These are phyloP conservation scores for Kryptolebias ocellatus DNA, from an alignment of 2,797 vertebrate genomes.

Conservation along the genomic window DNA sequence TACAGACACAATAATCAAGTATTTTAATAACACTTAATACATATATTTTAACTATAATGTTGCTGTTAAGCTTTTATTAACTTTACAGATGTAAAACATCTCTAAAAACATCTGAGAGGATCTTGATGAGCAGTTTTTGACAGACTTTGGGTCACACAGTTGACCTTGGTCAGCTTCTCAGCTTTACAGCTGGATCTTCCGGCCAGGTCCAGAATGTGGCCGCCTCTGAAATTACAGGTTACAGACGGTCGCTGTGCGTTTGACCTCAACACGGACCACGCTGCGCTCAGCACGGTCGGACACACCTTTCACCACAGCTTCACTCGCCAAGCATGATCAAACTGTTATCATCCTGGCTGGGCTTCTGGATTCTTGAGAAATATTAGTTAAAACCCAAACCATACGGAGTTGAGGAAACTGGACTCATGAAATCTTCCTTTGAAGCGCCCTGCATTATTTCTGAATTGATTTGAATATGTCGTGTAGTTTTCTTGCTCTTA, in stretches of 20 bases:
- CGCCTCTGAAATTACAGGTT: slow-evolving; percentile 67
- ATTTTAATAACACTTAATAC: not conserved
- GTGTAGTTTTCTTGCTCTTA: too few relatives aligned
- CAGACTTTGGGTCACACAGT: slow-evolving; percentile 13
- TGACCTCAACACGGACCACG: slow-evolving; percentile 44
- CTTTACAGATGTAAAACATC: too few relatives aligned
- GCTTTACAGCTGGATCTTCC: slow-evolving; percentile 35
- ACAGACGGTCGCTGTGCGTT: slow-evolving; percentile 49
- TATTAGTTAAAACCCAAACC: slow-evolving; percentile 13
- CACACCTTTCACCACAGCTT: slow-evolving; percentile 59
- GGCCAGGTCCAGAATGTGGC: slow-evolving; percentile 56
- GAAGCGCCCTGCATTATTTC: too few relatives aligned
- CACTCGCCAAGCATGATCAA: slow-evolving; percentile 14
- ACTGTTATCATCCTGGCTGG: slow-evolving; percentile 15
- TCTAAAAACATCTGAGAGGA: not conserved
- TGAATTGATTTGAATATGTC: too few relatives aligned
- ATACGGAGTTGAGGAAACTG: not conserved
- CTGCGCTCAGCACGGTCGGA: slow-evolving; percentile 42
- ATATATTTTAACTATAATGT: not conserved
- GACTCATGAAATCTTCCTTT: not conserved
- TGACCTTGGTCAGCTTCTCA: slow-evolving; percentile 61
- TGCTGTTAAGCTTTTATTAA: not conserved
- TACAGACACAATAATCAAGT: not conserved
- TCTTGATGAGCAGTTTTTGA: not conserved
- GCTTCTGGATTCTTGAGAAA: slow-evolving; percentile 16